Conservation (phyloP, 2,888 invertebrate genomes). For the Heliconius cydno region DNA sequence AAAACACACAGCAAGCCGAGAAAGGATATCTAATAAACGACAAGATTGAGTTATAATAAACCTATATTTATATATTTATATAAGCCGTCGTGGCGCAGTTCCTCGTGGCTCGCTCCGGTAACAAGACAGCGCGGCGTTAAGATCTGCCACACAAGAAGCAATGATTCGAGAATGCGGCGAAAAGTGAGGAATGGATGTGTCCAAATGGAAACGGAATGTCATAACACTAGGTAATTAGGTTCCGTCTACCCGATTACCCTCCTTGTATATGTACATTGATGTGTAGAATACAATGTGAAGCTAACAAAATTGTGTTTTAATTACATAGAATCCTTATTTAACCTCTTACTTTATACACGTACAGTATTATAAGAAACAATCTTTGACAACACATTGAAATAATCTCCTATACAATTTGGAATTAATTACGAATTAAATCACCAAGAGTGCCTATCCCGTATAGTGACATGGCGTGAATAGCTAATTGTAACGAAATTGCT, state of each 20-base stretch:
- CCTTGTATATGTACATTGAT: no score
- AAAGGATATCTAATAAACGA: not conserved
- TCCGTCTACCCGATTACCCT: no score
- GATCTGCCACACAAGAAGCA: no score
- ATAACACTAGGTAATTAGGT: no score
- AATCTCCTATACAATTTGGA: slow-evolving; percentile 25
- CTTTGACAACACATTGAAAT: not conserved
- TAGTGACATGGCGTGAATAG: slow-evolving; percentile 23
- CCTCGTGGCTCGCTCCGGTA: no score
- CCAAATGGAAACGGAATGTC: no score
- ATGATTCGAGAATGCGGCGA: no score
- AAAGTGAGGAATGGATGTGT: no score
- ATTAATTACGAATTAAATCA: slow-evolving; percentile 33
- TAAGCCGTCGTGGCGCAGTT: not conserved
- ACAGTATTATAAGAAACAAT: slow-evolving; percentile 8
- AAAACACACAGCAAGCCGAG: not conserved
- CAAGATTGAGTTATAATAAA: not conserved
- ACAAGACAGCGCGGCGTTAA: no score
- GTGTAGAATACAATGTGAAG: no score
- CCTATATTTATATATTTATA: not conserved
- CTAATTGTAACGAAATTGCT: slow-evolving; percentile 26
- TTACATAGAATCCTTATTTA: not conserved
- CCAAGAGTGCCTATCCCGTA: not conserved
- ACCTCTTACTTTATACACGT: not conserved
- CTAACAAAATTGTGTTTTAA: no score